These are phyloP conservation scores for Acronicta alni DNA, from an alignment of 2,888 invertebrate species.

Conservation along the genomic window DNA sequence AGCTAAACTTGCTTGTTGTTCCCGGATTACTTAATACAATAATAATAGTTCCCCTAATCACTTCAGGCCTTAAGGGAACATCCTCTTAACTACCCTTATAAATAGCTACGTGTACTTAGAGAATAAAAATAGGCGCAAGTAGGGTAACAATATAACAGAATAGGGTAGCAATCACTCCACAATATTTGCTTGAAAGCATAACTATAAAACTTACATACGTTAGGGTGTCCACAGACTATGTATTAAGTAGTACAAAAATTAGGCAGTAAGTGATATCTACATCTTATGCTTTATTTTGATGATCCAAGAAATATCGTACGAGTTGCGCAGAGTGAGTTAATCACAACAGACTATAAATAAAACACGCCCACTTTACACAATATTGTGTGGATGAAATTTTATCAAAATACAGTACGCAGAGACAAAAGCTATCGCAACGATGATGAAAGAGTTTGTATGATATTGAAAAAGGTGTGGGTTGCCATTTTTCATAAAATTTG, in stretches of 20 bases:
- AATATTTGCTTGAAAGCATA: constrained; percentile 31
- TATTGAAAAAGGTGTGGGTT: constrained; percentile 12
- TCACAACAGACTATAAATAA: constrained; percentile 84
- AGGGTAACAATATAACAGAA: not conserved
- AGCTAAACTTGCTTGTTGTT: too few relatives aligned
- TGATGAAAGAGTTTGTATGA: constrained; percentile 34
- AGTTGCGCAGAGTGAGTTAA: too few relatives aligned
- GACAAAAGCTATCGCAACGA: constrained; percentile 51
- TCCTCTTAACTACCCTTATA: constrained; percentile 5
- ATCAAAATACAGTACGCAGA: constrained; percentile 56
- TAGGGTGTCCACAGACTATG: too few relatives aligned
- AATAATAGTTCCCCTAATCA: constrained; percentile 3
- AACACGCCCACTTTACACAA: constrained; percentile 76
- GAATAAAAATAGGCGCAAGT: constrained; percentile 4
- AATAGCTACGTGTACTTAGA: constrained; percentile 5
- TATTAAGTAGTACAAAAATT: too few relatives aligned
- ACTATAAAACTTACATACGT: too few relatives aligned
- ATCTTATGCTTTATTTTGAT: too few relatives aligned
- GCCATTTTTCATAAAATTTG: constrained; percentile 5
- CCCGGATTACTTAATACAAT: not conserved
- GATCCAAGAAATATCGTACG: too few relatives aligned
- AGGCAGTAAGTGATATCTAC: too few relatives aligned
- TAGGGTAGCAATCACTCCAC: not conserved
- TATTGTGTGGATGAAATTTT: constrained; percentile 51
- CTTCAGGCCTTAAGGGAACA: constrained; percentile 1